phyloP scores from a whole-genome alignment of 2,888 invertebrate species.

The Drosophila paramelanica region DNA sequence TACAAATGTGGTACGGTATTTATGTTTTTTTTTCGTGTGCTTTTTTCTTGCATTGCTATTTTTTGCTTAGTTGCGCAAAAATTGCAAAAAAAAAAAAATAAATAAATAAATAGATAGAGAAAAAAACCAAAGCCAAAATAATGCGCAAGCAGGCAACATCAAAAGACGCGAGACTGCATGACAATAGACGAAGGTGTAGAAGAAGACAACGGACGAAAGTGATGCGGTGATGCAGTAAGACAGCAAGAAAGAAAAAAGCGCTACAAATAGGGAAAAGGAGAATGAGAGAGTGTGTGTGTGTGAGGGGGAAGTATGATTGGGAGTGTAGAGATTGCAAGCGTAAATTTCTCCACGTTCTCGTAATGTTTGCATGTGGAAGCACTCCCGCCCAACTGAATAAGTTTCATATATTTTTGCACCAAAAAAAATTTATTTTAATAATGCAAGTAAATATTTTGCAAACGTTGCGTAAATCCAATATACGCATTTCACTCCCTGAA shows the following conservation, averaged over 20 bases:
- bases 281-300: not conserved
- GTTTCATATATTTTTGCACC: no score
- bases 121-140: constrained; percentile 30
- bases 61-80: constrained; percentile 59
- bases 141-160: constrained; percentile 39
- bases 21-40: constrained; percentile 15
- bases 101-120: constrained; percentile 6
- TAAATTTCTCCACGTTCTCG: constrained; percentile 19
- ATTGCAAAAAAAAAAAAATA: constrained; percentile 28
- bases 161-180: constrained; percentile 40
- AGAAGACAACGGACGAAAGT: constrained; percentile 1
- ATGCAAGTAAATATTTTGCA: no score
- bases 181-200: constrained; percentile 25
- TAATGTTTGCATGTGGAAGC: not conserved
- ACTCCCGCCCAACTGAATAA: not conserved
- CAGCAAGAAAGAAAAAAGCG: not conserved
- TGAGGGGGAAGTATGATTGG: no score
- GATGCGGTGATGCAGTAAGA: constrained; percentile 13
- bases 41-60: constrained; percentile 17
- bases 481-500: no score
- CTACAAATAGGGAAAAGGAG: not conserved
- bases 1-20: constrained; percentile 57
- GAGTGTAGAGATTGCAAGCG: constrained; percentile 4
- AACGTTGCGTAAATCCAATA: no score
- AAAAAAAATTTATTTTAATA: no score